A percentile compares a stretch with the other conserved stretches of the same genome.
These are phyloP conservation scores for Cynopterus sphinx DNA, from an alignment of 2,797 vertebrate genomes.

Conservation along the genomic window DNA sequence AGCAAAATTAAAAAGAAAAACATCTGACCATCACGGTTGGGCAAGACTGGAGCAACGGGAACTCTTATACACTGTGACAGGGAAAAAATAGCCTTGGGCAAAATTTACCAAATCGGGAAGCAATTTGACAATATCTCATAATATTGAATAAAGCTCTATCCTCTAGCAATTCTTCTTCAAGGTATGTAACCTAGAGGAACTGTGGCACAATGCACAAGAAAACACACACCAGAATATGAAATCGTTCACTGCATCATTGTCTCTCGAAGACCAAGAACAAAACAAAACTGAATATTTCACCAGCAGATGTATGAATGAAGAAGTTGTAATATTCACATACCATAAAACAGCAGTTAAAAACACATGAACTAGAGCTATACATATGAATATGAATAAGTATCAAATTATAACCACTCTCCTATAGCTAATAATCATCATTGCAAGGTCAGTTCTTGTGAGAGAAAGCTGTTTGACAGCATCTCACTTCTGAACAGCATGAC, in stretches of 20 bases:
- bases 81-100: neutral
- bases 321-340: neutral
- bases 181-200: neutral
- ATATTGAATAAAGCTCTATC: rapidly evolving
- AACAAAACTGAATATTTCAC: neutral
- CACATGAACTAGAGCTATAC: neutral
- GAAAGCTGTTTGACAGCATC: neutral
- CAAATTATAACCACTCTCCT: neutral
- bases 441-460: neutral
- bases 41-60: neutral
- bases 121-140: neutral
- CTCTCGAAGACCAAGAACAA: neutral
- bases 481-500: neutral
- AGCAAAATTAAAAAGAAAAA: neutral
- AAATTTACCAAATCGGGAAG: neutral
- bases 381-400: neutral
- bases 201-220: neutral
- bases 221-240: neutral
- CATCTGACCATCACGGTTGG: neutral
- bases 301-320: neutral
- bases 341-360: neutral
- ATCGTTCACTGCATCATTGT: neutral
- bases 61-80: neutral
- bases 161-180: neutral
- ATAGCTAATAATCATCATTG: neutral